These are phyloP conservation scores for Plectrocnemia conspersa DNA, from an alignment of 1,140 invertebrate species.

Conservation along the genomic window DNA sequence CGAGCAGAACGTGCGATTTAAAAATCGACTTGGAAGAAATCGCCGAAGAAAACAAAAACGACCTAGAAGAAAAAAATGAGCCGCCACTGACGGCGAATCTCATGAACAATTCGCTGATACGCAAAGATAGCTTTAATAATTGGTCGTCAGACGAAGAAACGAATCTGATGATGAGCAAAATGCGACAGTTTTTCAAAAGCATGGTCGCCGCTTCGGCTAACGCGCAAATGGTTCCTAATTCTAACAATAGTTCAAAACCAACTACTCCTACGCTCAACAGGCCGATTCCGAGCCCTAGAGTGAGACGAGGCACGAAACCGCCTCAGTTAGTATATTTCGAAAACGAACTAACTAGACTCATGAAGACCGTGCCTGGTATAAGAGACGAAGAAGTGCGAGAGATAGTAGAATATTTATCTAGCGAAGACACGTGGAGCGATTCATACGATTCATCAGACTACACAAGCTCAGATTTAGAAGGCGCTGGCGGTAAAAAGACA, in stretches of 20 bases:
- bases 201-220: constrained; percentile 68
- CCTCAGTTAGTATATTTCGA: constrained; percentile 83
- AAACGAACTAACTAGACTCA: constrained; percentile 79
- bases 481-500: constrained; percentile 61
- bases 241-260: constrained; percentile 41
- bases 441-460: constrained; percentile 88
- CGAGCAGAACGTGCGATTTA: constrained; percentile 48
- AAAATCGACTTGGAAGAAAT: constrained; percentile 57
- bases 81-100: constrained; percentile 42
- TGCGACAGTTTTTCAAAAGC: constrained; percentile 86
- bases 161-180: constrained; percentile 91
- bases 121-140: constrained; percentile 88
- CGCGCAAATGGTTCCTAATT: constrained; percentile 42
- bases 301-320: constrained; percentile 63
- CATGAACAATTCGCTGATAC: constrained; percentile 56
- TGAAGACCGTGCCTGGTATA: constrained; percentile 89
- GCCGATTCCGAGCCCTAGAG: constrained; percentile 54
- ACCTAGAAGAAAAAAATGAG: constrained; percentile 46
- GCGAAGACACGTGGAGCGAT: constrained; percentile 88
- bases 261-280: constrained; percentile 52
- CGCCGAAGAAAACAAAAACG: constrained; percentile 49
- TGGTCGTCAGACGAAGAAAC: constrained; percentile 92
- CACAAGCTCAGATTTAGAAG: constrained; percentile 81
- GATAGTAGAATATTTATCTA: constrained; percentile 86
- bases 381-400: constrained; percentile 84